These are phyloP conservation scores for Celastrina argiolus DNA, from an alignment of 2,888 invertebrate species.

Conservation along the genomic window DNA sequence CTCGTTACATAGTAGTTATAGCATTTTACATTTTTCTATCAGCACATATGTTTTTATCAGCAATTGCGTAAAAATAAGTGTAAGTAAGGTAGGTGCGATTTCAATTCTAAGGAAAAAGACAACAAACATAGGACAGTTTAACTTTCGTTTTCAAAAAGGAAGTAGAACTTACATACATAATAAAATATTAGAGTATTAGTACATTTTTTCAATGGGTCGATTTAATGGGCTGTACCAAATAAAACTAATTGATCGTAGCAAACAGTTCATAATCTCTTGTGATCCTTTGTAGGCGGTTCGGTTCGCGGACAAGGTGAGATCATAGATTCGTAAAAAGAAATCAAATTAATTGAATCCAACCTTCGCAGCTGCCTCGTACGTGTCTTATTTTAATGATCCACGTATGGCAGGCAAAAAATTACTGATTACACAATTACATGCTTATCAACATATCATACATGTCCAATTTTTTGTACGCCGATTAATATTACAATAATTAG, in stretches of 20 bases:
- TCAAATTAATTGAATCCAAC: constrained; percentile 17
- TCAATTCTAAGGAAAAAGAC: no score
- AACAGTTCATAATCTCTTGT: not conserved
- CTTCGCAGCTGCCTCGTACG: constrained; percentile 1
- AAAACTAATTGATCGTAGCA: not conserved
- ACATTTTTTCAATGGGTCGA: no score
- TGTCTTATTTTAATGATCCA: constrained; percentile 16
- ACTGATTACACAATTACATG: not conserved
- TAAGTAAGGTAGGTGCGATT: no score
- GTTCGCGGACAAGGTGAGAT: constrained; percentile 16
- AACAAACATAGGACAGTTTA: no score
- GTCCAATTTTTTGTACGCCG: not conserved
- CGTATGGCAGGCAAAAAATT: constrained; percentile 2
- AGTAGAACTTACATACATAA: no score
- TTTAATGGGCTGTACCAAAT: not conserved
- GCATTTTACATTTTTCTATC: no score
- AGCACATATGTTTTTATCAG: no score
- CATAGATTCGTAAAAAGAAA: constrained; percentile 18
- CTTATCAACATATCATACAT: constrained; percentile 9
- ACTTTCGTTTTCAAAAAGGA: no score
- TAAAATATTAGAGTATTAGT: no score
- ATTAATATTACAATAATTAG: not conserved
- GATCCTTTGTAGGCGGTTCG: constrained; percentile 1
- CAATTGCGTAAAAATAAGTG: no score
- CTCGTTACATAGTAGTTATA: no score